Percentiles rank a stretch among this genome's conserved stretches.
Evolutionary conservation across 2,888 invertebrate species (phyloP).

Genomic region (Thymelicus acteon): DNA sequence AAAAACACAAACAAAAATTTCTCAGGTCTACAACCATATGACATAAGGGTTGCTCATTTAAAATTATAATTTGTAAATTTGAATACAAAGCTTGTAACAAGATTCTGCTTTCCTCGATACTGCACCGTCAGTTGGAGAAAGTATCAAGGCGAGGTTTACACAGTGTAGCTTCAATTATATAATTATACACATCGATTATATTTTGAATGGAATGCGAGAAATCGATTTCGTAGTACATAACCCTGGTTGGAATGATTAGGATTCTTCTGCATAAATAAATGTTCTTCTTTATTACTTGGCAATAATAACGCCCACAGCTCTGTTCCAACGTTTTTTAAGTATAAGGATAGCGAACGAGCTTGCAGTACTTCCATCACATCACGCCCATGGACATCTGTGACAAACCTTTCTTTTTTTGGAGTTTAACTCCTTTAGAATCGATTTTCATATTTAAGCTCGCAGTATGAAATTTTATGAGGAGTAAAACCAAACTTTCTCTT

Average conservation of each 20-base stretch:
- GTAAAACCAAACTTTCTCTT: no score
- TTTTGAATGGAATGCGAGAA: constrained; percentile 21
- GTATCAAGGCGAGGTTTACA: constrained; percentile 25
- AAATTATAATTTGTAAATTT: constrained; percentile 9
- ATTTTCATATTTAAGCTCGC: no score
- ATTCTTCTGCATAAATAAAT: neutral
- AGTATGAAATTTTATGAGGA: no score
- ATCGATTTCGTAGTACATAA: constrained; percentile 23
- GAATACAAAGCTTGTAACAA: constrained; percentile 23
- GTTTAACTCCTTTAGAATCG: no score
- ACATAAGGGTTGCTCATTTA: neutral
- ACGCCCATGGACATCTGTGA: no score
- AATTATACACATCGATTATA: constrained; percentile 31
- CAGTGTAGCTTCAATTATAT: constrained; percentile 24
- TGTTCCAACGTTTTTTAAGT: no score
- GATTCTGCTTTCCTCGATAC: neutral
- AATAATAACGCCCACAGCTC: no score
- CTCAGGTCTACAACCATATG: neutral
- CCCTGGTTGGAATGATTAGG: neutral
- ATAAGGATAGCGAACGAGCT: no score
- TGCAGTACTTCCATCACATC: no score
- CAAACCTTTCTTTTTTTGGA: no score
- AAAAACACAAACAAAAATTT: neutral
- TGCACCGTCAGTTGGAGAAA: constrained; percentile 2
- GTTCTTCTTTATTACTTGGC: no score